Base-by-base conservation (phyloP, 2,113 vertebrate species). In the Bufo bufo region DNA sequence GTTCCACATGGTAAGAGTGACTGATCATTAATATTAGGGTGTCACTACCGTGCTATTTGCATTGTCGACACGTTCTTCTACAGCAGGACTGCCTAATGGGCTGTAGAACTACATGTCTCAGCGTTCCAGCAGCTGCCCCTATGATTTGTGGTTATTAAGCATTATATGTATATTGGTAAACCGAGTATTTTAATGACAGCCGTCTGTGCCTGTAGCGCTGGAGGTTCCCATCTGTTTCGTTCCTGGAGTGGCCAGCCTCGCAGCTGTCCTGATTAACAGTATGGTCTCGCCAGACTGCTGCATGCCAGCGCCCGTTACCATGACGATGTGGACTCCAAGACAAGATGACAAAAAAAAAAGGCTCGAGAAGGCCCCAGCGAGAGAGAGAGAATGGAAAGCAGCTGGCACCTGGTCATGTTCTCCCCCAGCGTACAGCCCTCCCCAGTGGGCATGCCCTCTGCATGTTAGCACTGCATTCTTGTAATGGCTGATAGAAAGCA, bases 291-390 rank as follows among this genome's bases (percentile, higher is more conserved):
- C 84, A 85, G 91, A 85, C 90, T 82, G 77, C 19, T 75, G 90
- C 54, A 89, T 90, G 87, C 88, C 85, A 90, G 71, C 79, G 82
- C 85, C 90, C 89, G 88, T 91, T 92, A 90, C 91, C 91, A 92
- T 92, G 91, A 92, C 89, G 92, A 94, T 91, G 89, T 87, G 11
- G 77, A 90, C 90, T 89, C 90, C 92, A 89, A 90, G 91, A 93
- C 90, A 91, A 93, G 91, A 92, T 92, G 93, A 93, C 91, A 93
- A 93, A 93, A 89, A 91, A 66, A 71, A 66, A 66, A 83, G 2
- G 0, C 82, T 0, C 45, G 0, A 0, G 80, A 75, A 90, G 92
- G 86, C 89, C 85, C 88, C 90, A 91, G 71, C 61, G 23, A 84
- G 87, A 69, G 33, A 33, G 33, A 33, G 82, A 66, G 81, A 78